A percentile compares a stretch with the other conserved stretches of the same genome.
Evolutionary conservation across 2,888 invertebrate species (phyloP).

Genomic region (Alloscopus bannaensis): DNA sequence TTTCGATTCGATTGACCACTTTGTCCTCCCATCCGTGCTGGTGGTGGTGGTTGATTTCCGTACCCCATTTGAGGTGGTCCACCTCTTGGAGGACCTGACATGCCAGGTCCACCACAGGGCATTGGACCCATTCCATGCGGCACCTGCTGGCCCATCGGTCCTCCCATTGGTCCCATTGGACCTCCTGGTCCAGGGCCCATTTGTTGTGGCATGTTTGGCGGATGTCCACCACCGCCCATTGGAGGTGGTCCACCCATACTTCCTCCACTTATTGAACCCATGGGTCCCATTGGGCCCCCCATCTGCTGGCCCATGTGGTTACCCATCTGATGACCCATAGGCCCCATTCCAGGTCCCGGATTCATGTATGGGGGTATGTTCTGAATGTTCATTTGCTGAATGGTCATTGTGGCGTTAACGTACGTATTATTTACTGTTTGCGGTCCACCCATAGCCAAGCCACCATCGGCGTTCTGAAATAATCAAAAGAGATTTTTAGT

Average conservation of each 20-base stretch:
- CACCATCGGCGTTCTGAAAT: slow-evolving; percentile 72
- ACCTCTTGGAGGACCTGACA: slow-evolving; percentile 59
- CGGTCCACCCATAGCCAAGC: slow-evolving; percentile 74
- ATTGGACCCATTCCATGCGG: slow-evolving; percentile 71
- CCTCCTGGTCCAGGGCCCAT: slow-evolving; percentile 66
- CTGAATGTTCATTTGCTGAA: slow-evolving; percentile 78
- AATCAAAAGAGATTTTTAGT: background rate
- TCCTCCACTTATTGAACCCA: slow-evolving; percentile 69
- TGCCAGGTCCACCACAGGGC: slow-evolving; percentile 65
- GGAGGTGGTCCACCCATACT: slow-evolving; percentile 69
- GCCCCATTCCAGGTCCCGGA: slow-evolving; percentile 67
- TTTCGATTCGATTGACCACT: slow-evolving; percentile 73
- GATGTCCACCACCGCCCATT: slow-evolving; percentile 64
- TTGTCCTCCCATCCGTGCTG: slow-evolving; percentile 79
- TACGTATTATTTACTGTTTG: slow-evolving; percentile 77
- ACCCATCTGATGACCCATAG: slow-evolving; percentile 71
- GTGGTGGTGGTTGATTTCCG: slow-evolving; percentile 71
- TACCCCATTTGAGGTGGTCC: slow-evolving; percentile 66
- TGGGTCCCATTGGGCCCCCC: slow-evolving; percentile 72
- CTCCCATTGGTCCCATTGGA: slow-evolving; percentile 72
- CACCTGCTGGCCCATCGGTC: slow-evolving; percentile 71
- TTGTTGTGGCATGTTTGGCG: slow-evolving; percentile 61
- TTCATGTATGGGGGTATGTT: slow-evolving; percentile 74
- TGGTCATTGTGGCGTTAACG: slow-evolving; percentile 77
- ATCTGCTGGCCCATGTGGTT: slow-evolving; percentile 70